These are phyloP conservation scores for Drosophila grimshawi DNA, from an alignment of 1,140 invertebrate genomes.

Conservation along the genomic window DNA sequence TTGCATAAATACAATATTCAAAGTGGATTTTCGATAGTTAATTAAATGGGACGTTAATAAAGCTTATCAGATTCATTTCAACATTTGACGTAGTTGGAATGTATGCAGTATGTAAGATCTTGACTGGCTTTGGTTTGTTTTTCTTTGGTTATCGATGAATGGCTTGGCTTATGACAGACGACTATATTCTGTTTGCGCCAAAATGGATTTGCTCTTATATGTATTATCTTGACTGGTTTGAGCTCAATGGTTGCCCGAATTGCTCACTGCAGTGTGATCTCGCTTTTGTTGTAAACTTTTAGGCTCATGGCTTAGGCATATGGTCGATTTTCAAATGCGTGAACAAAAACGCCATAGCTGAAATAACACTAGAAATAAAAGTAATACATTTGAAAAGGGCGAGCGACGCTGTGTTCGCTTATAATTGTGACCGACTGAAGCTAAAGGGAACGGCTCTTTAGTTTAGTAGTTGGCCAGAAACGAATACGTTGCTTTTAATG, in stretches of 20 bases:
- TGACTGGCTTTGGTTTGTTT: too few relatives aligned
- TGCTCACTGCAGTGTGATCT: constrained; percentile 17
- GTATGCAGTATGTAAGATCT: too few relatives aligned
- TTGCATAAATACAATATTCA: too few relatives aligned
- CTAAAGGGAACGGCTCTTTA: neutral
- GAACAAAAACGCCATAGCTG: constrained; percentile 1
- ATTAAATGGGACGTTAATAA: too few relatives aligned
- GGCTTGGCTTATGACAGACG: too few relatives aligned
- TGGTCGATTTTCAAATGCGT: constrained; percentile 36
- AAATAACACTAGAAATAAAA: constrained; percentile 3
- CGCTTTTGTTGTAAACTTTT: constrained; percentile 19
- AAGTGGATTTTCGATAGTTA: too few relatives aligned
- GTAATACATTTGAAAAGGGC: constrained; percentile 3
- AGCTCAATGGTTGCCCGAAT: neutral
- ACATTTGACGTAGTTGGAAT: too few relatives aligned
- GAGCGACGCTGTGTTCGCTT: constrained; percentile 21
- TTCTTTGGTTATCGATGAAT: too few relatives aligned
- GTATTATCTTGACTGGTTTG: too few relatives aligned
- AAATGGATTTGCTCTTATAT: too few relatives aligned
- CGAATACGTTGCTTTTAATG: constrained; percentile 32
- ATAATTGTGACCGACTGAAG: constrained; percentile 2
- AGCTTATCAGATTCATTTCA: too few relatives aligned
- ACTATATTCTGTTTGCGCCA: too few relatives aligned
- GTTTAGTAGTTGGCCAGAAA: constrained; percentile 12
- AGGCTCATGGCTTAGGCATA: constrained; percentile 35